Evolutionary conservation across 1,140 invertebrate genomes (phyloP), one percentile per base, ranked within the genome.

Genomic region (Kradibia gibbosae): DNA sequence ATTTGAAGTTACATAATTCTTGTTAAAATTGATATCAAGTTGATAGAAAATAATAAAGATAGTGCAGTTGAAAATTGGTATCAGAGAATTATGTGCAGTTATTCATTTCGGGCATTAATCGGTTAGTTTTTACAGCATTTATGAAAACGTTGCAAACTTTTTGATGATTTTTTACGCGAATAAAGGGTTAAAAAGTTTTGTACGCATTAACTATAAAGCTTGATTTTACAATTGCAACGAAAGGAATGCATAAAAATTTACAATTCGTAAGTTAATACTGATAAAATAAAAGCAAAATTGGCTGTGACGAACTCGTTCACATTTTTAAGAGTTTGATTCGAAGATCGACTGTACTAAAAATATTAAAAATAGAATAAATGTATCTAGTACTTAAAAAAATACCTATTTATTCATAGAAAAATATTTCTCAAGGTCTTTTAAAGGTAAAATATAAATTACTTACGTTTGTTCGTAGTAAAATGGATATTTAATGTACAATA

Each of bases 11-110:
- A 74, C 71, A 42, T 65, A 22, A 78, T 81, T 80, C 79, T 83
- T 84, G 70, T 78, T 80, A 65, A 82, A 83, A 81, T 71, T 84
- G 80, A 73, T 79, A 80, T 39, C 73, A 71, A 80, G 28, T 34
- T 31, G 48, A 42, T 60, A 72, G 28, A 65, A 0, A 65, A 76
- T 36, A 11, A 53, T 50, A 31, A 78, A 39, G 57, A 53, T 15
- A 75, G 31, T 48, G 2, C 20, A 25, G 25, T 73, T 15, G 34
- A 34, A 65, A 15, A 34, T 65, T 34, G 17, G 31, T 25, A 45
- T 3, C 15, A 36, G 36, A 28, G 13, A 42, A 70, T 42, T 22
- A 45, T n/a, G 31, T 55, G 57, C 62, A 65, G 77, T 78, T 45
- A 48, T 20, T 53, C 42, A 50, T n/a, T 20, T 34, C 48, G 39